Base-by-base conservation (phyloP, 2,797 vertebrate genomes). In the Eidolon dupreanum region DNA sequence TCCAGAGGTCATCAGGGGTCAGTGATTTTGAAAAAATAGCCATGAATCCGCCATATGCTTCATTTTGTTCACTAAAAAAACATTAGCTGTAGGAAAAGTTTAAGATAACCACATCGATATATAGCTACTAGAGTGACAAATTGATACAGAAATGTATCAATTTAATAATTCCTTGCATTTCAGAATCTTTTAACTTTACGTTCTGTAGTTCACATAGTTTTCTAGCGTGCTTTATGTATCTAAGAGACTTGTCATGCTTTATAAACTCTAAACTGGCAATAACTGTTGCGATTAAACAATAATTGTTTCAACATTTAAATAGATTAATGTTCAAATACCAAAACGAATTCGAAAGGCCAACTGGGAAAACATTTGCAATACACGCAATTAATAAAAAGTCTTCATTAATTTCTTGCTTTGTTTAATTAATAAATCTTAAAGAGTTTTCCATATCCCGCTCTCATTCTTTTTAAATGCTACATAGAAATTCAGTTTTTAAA, bases 261-360 rank as follows among this genome's bases (percentile, higher is more conserved):
- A 49, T 59, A 90, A 81, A 15, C 31, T 17, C 31, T 90, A 84
- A 96, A 36, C 53, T 75, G 53, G 49, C 68, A 92, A 87, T 65
- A 94, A 43, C 31, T 74, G 92, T 74, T 53, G 85, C n/a, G 28
- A 89, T 70, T 77, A 89, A 89, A 61, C 36, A 75, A 17, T 78
- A 88, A 95, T 88, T 94, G 8, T 95, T 96, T 63, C 55, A 86
- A 22, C 59, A n/a, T 59, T 88, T 83, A 74, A 86, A 43, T 74
- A 94, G 68, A 78, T 73, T 78, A 92, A 89, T 31, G 81, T 19
- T n/a, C 24, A 75, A 93, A 94, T 94, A 78, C 78, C 71, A 43
- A 73, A 87, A 61, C 13, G 8, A 89, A 93, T 77, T 88, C 57
- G 73, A 94, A 91, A 93, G 63, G 38, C 24, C 61, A 91, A 36